Conservation (phyloP, 92 coral and sea anemone genomes). For the Parazoanthus atlanticus region DNA sequence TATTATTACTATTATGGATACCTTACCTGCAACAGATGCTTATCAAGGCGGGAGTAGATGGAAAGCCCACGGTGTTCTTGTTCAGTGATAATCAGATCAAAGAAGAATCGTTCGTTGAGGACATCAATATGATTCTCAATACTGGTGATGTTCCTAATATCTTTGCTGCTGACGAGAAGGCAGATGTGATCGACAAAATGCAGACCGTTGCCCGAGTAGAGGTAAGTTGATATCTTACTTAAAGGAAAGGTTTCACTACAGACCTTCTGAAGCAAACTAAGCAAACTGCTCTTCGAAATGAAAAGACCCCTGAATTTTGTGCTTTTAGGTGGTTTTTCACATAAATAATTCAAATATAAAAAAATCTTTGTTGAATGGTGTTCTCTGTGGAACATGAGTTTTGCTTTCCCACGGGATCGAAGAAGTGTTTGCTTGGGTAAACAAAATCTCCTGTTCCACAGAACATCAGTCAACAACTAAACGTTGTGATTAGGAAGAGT, state of each 20-base stretch:
- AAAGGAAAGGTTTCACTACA: background rate
- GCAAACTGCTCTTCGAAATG: background rate
- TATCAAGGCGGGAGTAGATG: constrained; percentile 96
- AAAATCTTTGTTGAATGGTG: no score
- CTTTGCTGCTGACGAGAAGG: constrained; percentile 98
- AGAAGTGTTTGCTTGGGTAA: no score
- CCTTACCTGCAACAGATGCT: constrained; percentile 67
- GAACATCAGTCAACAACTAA: no score
- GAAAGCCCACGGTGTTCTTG: constrained; percentile 92
- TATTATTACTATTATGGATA: background rate
- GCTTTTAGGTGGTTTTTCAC: no score
- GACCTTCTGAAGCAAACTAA: background rate
- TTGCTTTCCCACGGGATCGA: no score
- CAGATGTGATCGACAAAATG: constrained; percentile 98
- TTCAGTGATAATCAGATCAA: constrained; percentile 98
- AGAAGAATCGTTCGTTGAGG: constrained; percentile 97
- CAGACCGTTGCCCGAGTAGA: constrained; percentile 97
- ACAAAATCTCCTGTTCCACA: no score
- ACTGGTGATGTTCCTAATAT: constrained; percentile 98
- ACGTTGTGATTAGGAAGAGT: no score
- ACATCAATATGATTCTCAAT: constrained; percentile 95
- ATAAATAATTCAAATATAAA: no score
- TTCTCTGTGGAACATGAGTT: no score
- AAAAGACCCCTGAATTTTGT: background rate
- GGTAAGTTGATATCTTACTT: constrained; percentile 48